Percentiles rank a stretch among this genome's conserved stretches.
These are phyloP conservation scores for Geophilus truncorum DNA, from an alignment of 2,888 invertebrate genomes.

Conservation along the genomic window DNA sequence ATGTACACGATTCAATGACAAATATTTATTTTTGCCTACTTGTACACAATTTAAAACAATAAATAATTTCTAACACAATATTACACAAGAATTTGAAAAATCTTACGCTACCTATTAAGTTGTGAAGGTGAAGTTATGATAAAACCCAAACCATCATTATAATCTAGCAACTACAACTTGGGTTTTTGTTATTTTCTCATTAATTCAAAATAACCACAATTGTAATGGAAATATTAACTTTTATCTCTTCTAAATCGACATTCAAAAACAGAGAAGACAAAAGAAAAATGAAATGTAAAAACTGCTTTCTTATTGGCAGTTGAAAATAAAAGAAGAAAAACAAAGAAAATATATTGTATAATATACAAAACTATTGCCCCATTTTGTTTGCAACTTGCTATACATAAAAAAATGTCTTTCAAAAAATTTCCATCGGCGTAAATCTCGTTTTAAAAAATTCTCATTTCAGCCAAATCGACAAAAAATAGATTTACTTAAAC, in stretches of 20 bases:
- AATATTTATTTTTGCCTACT: not conserved
- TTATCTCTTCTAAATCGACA: not conserved
- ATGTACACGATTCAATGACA: conserved; percentile 2
- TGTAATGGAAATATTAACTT: not conserved
- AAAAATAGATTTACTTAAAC: not conserved
- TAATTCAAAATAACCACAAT: not conserved
- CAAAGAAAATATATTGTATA: not conserved
- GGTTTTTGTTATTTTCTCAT: not conserved
- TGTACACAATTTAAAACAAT: conserved; percentile 5
- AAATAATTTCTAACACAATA: not conserved
- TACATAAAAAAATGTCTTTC: not conserved
- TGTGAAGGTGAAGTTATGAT: not conserved
- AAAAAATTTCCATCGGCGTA: not conserved
- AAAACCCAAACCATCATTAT: not conserved
- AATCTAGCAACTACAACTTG: not conserved
- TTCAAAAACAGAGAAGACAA: not conserved
- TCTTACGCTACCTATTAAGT: not conserved
- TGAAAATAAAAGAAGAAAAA: not conserved
- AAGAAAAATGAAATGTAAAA: too few species aligned
- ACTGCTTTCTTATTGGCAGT: not conserved
- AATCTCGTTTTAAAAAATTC: not conserved
- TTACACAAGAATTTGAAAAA: not conserved
- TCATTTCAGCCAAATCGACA: not conserved
- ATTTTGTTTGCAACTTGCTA: not conserved
- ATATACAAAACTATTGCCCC: conserved; percentile 11